These are phyloP conservation scores for Murina feae DNA, from an alignment of 2,113 vertebrate genomes.

Conservation along the genomic window DNA sequence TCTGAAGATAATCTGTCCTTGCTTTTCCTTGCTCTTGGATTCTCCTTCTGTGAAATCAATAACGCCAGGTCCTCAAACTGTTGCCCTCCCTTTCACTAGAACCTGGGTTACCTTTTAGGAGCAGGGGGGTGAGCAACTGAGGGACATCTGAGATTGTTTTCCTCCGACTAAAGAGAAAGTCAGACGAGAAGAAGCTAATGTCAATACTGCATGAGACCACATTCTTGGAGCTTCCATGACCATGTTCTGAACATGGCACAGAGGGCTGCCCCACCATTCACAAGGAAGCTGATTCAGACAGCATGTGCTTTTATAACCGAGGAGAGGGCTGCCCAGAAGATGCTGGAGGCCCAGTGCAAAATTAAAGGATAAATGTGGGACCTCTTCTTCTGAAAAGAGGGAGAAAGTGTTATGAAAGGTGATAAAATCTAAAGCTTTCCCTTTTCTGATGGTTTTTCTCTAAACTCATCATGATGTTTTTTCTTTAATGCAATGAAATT, in stretches of 20 bases:
- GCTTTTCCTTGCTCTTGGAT: not conserved
- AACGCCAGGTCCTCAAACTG: not conserved
- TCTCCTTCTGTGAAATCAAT: not conserved
- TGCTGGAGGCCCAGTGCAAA: not conserved
- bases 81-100: not conserved
- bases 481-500: not conserved
- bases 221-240: not conserved
- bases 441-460: not conserved
- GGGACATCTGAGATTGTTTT: not conserved
- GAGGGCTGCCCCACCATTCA: not conserved
- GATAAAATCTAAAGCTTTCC: not conserved
- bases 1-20: not conserved
- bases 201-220: not conserved
- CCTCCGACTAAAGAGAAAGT: not conserved
- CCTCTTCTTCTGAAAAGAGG: not conserved
- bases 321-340: not conserved
- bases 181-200: not conserved
- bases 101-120: not conserved
- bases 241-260: accelerated
- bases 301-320: not conserved
- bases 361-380: not conserved
- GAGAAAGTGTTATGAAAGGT: not conserved
- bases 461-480: not conserved
- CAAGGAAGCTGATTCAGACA: not conserved
- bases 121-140: not conserved